Evolutionary conservation across 2,797 vertebrate genomes (phyloP).

Genomic region (Cyclopterus lumpus): DNA sequence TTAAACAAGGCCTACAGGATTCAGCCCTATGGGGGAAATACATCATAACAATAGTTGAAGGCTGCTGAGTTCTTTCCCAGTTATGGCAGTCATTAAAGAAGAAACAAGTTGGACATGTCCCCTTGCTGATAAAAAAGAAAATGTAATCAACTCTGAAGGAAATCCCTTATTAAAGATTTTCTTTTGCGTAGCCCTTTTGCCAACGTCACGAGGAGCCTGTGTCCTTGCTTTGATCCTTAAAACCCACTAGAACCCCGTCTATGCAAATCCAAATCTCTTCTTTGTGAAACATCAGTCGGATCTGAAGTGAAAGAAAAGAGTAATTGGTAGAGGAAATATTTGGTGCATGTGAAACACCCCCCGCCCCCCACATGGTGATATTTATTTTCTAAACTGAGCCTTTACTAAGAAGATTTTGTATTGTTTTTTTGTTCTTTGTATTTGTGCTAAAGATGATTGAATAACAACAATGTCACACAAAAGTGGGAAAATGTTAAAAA

Average conservation of each 20-base stretch:
- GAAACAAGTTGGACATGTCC: neutral
- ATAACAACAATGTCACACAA: neutral
- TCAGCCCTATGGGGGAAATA: neutral
- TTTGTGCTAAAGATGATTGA: neutral
- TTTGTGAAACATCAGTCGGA: constrained; percentile 2
- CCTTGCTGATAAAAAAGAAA: neutral
- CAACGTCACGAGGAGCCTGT: neutral
- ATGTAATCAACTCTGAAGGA: neutral
- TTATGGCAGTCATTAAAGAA: neutral
- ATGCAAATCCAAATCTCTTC: neutral
- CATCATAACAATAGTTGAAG: neutral
- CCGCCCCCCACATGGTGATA: neutral
- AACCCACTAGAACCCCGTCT: neutral
- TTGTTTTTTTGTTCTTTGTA: constrained; percentile 1
- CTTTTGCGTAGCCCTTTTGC: neutral
- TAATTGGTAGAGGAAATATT: neutral
- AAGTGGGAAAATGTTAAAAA: too few species aligned
- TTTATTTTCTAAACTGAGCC: neutral
- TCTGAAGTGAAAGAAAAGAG: neutral
- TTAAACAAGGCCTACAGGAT: neutral
- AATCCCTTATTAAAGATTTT: neutral
- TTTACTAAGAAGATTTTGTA: neutral
- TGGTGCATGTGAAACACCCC: neutral
- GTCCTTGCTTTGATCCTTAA: neutral
- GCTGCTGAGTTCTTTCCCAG: neutral